Conservation (phyloP, 1,140 invertebrate genomes). For the Anastrepha obliqua region DNA sequence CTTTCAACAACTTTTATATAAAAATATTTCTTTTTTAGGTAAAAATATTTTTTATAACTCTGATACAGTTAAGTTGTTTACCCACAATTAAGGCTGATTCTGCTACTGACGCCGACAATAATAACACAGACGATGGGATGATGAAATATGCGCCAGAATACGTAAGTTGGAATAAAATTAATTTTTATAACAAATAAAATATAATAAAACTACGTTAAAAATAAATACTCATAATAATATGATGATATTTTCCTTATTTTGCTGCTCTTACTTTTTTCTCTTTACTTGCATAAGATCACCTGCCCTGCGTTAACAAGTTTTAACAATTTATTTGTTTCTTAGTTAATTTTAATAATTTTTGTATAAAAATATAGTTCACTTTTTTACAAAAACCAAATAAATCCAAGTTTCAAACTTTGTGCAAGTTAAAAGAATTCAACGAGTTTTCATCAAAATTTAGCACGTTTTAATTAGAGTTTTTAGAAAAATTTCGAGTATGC, state of each 20-base stretch:
- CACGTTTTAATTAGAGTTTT: no score
- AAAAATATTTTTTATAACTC: neutral
- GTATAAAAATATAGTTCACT: no score
- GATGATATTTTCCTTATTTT: neutral
- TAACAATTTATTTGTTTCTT: no score
- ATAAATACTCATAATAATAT: neutral
- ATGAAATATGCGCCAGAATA: constrained; percentile 70
- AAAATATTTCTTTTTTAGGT: neutral
- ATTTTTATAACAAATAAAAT: neutral
- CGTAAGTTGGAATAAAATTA: constrained; percentile 61
- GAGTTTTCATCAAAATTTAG: no score
- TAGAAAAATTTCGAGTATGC: no score
- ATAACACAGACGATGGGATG: constrained; percentile 66
- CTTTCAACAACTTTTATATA: no score
- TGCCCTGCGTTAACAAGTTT: no score
- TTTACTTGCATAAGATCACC: no score
- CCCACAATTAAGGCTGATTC: neutral
- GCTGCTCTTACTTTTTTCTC: neutral
- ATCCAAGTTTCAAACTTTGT: no score
- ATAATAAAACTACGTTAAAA: neutral
- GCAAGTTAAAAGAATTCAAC: no score
- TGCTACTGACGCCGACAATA: constrained; percentile 62
- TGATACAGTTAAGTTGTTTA: neutral
- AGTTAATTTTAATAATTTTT: no score
- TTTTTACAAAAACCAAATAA: no score